These are phyloP conservation scores for Euwallacea fornicatus DNA, from an alignment of 1,140 invertebrate genomes.

Conservation along the genomic window DNA sequence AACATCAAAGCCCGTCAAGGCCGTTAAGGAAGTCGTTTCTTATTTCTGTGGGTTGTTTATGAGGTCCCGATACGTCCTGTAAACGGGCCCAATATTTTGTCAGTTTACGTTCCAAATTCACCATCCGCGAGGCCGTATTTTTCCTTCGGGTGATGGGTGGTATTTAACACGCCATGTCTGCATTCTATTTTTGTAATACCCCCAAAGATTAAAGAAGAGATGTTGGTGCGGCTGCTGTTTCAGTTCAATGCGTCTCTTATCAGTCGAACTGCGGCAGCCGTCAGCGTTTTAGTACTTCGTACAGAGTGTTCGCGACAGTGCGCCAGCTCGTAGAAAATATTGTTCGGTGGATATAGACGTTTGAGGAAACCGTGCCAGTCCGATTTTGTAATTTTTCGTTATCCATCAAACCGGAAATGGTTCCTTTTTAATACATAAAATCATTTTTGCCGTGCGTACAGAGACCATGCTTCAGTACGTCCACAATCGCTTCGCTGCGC, in stretches of 20 bases:
- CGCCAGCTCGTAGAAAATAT: too few relatives aligned
- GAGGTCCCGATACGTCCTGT: too few relatives aligned
- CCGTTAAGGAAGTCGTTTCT: conserved; percentile 21
- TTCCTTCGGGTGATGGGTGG: too few relatives aligned
- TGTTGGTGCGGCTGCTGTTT: conserved; percentile 20
- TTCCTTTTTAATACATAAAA: conserved; percentile 21
- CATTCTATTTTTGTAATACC: conserved; percentile 36
- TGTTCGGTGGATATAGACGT: too few relatives aligned
- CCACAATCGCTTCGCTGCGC: neutral
- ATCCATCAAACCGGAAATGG: conserved; percentile 18
- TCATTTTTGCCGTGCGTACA: conserved; percentile 19
- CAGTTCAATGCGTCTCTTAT: conserved; percentile 28
- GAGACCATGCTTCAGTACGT: conserved; percentile 21
- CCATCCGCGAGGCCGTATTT: too few relatives aligned
- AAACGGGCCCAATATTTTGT: too few relatives aligned
- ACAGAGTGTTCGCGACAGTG: too few relatives aligned
- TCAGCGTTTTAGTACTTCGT: neutral
- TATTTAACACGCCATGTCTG: neutral
- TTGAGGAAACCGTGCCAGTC: too few relatives aligned
- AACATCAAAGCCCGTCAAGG: conserved; percentile 8
- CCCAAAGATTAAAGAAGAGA: conserved; percentile 28
- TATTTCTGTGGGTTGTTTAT: neutral
- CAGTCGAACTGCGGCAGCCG: conserved; percentile 14
- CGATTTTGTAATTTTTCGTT: neutral
- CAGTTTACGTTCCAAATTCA: too few relatives aligned